A percentile compares a stretch with the other conserved stretches of the same genome.
These are phyloP conservation scores for Barnardius zonarius DNA, from an alignment of 2,113 vertebrate species.

Conservation along the genomic window DNA sequence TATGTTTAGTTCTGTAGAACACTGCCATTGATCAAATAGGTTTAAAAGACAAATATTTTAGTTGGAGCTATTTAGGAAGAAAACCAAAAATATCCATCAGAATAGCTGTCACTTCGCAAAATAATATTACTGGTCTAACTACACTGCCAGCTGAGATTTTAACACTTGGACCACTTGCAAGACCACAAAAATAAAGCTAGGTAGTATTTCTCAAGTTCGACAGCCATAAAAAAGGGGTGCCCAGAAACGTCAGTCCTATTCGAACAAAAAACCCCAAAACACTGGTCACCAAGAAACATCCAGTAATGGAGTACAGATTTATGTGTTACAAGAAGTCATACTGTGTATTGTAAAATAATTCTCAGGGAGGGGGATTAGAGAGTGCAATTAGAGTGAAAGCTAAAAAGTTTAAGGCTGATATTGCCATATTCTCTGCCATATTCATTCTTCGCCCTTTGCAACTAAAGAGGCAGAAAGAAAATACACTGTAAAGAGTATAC, in stretches of 20 bases:
- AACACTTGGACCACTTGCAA: neutral
- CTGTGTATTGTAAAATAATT: neutral
- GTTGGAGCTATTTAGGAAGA: neutral
- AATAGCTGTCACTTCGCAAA: neutral
- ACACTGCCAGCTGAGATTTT: neutral
- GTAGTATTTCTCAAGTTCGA: neutral
- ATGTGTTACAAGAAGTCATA: neutral
- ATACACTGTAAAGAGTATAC: neutral
- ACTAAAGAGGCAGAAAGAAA: neutral
- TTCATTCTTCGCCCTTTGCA: neutral
- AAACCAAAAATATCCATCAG: neutral
- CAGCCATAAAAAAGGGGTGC: neutral
- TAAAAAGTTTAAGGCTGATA: neutral
- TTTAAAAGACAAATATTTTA: neutral
- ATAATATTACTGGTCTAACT: neutral
- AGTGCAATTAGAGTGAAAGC: neutral
- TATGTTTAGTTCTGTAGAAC: neutral
- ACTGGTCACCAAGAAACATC: neutral
- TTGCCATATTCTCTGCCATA: neutral
- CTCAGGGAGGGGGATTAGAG: accelerated
- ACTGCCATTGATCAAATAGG: neutral
- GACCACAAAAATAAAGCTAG: neutral
- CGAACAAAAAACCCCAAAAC: neutral
- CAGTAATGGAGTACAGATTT: neutral
- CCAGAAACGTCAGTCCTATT: neutral